phyloP scores from a whole-genome alignment of 1,140 invertebrate genomes.

The Hycleus cichorii region DNA sequence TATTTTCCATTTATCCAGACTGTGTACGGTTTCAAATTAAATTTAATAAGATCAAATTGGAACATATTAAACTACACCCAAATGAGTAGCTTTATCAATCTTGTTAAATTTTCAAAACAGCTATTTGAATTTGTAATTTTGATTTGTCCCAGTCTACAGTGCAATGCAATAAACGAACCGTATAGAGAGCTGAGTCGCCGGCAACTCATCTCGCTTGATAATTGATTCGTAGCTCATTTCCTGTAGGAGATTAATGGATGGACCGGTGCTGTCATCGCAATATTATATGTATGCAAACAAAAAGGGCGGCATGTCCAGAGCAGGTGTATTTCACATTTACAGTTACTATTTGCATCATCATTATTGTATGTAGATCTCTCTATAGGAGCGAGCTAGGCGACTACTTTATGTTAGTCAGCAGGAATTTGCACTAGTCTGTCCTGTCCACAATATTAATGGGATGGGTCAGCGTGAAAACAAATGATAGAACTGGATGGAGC shows the following conservation, averaged over 20 bases:
- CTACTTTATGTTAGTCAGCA: constrained; percentile 7
- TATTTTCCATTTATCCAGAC: too few species aligned
- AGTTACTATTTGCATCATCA: constrained; percentile 12
- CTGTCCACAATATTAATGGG: constrained; percentile 6
- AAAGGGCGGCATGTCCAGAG: constrained; percentile 23
- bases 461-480: constrained; percentile 6
- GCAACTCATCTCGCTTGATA: constrained; percentile 8
- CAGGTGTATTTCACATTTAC: constrained; percentile 13
- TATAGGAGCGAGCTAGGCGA: constrained; percentile 4
- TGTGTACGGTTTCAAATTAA: too few species aligned
- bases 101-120: background rate
- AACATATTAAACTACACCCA: too few species aligned
- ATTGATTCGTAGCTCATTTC: constrained; percentile 29
- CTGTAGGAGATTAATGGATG: constrained; percentile 29
- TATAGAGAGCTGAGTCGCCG: background rate
- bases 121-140: background rate
- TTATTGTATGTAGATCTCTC: background rate
- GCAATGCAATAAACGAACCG: background rate
- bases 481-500: constrained; percentile 7
- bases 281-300: constrained; percentile 31
- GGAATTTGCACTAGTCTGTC: background rate
- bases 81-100: too few species aligned
- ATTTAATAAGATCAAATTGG: too few species aligned
- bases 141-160: background rate
- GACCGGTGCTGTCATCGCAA: constrained; percentile 29